These are phyloP conservation scores for Laterallus jamaicensis DNA, from an alignment of 2,113 vertebrate species.

Conservation along the genomic window DNA sequence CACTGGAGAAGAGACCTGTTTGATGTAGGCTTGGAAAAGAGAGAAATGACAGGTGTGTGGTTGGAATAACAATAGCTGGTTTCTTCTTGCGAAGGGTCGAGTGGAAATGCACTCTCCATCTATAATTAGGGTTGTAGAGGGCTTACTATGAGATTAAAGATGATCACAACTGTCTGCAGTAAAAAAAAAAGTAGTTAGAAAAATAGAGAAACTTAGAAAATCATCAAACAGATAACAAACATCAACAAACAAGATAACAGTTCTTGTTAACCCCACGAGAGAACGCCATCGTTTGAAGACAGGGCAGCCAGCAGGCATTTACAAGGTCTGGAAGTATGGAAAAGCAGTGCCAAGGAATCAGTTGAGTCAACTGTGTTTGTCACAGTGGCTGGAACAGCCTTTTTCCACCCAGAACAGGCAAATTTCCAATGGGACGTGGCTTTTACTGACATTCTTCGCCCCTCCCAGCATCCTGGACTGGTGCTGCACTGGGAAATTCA, in stretches of 20 bases:
- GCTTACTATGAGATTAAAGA: neutral
- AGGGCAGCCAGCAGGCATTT: neutral
- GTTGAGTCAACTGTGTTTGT: neutral
- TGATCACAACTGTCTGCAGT: neutral
- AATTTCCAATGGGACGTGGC: neutral
- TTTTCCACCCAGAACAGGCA: neutral
- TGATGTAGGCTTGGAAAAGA: slow-evolving; percentile 38
- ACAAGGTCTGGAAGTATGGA: neutral
- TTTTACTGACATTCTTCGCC: rapidly evolving
- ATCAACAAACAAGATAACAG: too few species aligned
- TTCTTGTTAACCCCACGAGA: neutral
- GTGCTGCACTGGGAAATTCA: neutral
- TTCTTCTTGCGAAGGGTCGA: slow-evolving; percentile 13
- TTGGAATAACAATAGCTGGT: slow-evolving; percentile 51
- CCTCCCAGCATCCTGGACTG: neutral
- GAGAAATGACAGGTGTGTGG: slow-evolving; percentile 1
- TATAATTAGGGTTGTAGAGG: neutral
- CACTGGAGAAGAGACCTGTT: slow-evolving; percentile 11
- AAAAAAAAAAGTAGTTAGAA: neutral
- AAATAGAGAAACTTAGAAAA: neutral
- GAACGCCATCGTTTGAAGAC: neutral
- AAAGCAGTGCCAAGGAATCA: neutral
- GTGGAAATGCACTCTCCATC: neutral
- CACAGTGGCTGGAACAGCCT: neutral
- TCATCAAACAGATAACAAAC: neutral